phyloP scores from a whole-genome alignment of 2,113 vertebrate genomes.

The Poicephalus meyeri region DNA sequence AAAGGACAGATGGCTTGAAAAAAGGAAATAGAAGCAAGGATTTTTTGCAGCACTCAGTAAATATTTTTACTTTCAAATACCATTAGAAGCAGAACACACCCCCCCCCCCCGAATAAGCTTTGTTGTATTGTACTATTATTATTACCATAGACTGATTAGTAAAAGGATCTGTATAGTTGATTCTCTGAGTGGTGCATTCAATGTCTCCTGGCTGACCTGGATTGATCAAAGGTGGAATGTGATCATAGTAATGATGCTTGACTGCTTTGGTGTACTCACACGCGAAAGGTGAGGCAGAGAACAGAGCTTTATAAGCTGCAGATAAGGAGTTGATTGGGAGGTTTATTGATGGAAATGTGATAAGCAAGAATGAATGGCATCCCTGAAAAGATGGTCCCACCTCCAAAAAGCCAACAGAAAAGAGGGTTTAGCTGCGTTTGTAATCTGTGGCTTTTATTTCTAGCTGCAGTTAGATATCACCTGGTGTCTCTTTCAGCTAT shows the following conservation, averaged over 20 bases:
- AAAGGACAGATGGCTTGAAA: neutral
- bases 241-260: constrained; percentile 86
- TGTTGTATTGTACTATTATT: neutral
- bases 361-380: neutral
- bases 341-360: neutral
- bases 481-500: neutral
- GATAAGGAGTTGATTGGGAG: neutral
- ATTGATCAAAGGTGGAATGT: constrained; percentile 83
- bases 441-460: neutral
- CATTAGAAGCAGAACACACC: neutral
- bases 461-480: neutral
- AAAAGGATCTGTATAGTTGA: constrained; percentile 89
- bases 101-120: neutral
- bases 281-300: neutral
- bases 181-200: constrained; percentile 79
- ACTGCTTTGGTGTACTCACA: neutral
- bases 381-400: neutral
- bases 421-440: neutral
- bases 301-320: neutral
- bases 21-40: neutral
- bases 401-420: neutral
- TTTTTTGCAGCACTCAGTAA: neutral
- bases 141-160: constrained; percentile 85
- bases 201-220: constrained; percentile 79
- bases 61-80: neutral